Evolutionary conservation across 2,888 invertebrate species (phyloP).

Genomic region (Resseliella maxima): DNA sequence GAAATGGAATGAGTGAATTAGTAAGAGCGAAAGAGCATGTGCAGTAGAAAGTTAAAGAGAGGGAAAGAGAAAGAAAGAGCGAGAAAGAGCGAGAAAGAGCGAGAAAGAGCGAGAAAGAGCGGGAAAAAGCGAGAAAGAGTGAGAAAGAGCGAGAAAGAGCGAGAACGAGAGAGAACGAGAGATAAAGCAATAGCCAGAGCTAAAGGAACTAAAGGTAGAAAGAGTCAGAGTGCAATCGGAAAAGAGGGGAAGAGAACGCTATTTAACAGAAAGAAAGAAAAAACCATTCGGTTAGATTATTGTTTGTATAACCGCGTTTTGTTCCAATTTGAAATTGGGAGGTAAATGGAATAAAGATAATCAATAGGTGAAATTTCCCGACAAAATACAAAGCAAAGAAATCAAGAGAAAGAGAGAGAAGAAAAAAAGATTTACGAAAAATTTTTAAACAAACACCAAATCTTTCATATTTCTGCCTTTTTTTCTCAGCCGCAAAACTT

Average conservation of each 20-base stretch:
- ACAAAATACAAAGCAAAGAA: background rate
- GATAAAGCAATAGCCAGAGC: no score
- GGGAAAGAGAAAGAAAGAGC: background rate
- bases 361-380: background rate
- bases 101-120: no score
- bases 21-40: no score
- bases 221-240: no score
- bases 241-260: no score
- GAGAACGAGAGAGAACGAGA: background rate
- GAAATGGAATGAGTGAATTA: no score
- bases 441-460: background rate
- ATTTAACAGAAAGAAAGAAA: background rate
- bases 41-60: no score
- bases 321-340: background rate
- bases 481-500: background rate
- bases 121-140: background rate
- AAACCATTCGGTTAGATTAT: background rate
- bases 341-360: constrained; percentile 8
- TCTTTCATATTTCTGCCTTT: constrained; percentile 1
- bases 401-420: background rate
- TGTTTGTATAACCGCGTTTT: background rate
- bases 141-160: background rate
- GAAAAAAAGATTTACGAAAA: background rate
- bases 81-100: background rate
- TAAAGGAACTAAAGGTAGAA: no score